phyloP scores from a whole-genome alignment of 2,797 vertebrate genomes.

The Neosilurus mollespiculum region DNA sequence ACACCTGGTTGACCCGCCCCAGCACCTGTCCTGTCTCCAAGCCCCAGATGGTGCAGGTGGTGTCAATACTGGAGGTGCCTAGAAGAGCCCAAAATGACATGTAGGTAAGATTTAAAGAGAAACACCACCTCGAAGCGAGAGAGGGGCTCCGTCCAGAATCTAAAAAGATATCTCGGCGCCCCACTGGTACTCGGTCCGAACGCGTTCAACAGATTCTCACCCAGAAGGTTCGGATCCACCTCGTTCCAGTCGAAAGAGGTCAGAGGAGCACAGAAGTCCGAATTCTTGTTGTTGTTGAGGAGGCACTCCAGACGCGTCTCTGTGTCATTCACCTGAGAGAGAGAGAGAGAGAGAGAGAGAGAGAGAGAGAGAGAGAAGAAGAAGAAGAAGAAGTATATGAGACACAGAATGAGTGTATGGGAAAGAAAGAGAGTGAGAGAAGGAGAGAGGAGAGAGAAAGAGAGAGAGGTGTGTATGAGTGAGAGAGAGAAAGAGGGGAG shows the following conservation, averaged over 20 bases:
- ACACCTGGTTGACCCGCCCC: constrained; percentile 94
- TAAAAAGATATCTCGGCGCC: neutral
- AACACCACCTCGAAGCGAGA: neutral
- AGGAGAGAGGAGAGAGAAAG: neutral
- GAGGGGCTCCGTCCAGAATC: neutral
- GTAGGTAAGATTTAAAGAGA: neutral
- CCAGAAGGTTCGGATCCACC: constrained; percentile 95
- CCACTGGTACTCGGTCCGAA: neutral
- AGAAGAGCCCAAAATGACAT: constrained; percentile 27
- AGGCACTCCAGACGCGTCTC: constrained; percentile 97
- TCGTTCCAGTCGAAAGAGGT: constrained; percentile 99
- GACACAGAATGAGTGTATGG: neutral
- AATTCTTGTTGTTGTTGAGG: constrained; percentile 99
- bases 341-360: constrained; percentile 18
- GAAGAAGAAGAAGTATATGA: too few relatives aligned
- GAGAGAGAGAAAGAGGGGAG: too few relatives aligned
- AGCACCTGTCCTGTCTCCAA: constrained; percentile 96
- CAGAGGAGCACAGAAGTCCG: constrained; percentile 95
- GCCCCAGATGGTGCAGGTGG: constrained; percentile 98
- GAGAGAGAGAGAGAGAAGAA: constrained; percentile 13
- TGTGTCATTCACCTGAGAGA: constrained; percentile 89
- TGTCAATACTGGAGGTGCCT: constrained; percentile 98
- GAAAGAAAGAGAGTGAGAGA: neutral
- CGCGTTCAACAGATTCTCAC: constrained; percentile 67
- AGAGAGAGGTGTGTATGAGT: too few relatives aligned